Evolutionary conservation across 2,113 vertebrate genomes (phyloP).

Genomic region (Trogon melanurus): DNA sequence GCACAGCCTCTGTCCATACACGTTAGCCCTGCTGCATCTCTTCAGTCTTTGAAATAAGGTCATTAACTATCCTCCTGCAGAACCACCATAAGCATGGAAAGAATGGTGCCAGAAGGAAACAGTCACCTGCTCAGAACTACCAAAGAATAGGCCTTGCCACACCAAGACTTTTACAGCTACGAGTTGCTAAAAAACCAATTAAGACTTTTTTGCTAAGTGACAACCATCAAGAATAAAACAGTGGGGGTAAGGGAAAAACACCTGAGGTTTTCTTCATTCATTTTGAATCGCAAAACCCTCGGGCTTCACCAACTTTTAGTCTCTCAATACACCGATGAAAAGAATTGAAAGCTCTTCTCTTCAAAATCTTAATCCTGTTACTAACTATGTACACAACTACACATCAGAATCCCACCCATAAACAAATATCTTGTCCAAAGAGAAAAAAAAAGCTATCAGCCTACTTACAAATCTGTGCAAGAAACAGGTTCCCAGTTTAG

Average conservation of each 20-base stretch:
- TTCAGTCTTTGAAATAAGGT: background rate
- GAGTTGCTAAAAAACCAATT: background rate
- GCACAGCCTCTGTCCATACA: background rate
- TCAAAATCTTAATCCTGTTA: background rate
- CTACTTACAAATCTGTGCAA: background rate
- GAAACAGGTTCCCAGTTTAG: background rate
- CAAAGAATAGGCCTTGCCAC: background rate
- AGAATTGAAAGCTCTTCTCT: background rate
- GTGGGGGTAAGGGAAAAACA: background rate
- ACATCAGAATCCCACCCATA: background rate
- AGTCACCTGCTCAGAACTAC: background rate
- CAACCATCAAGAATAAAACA: background rate
- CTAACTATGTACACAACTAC: background rate
- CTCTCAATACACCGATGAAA: background rate
- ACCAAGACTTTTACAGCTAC: background rate
- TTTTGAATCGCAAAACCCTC: background rate
- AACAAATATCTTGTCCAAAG: background rate
- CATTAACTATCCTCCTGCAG: background rate
- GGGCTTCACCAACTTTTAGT: background rate
- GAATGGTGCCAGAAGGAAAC: background rate
- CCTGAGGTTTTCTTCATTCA: background rate
- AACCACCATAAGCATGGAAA: background rate
- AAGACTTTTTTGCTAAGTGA: background rate
- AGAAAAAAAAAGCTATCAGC: background rate
- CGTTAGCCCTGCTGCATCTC: background rate